Evolutionary conservation across 2,113 vertebrate species (phyloP), one percentile per base, ranked within the genome.

Genomic region (Arvicanthis niloticus): DNA sequence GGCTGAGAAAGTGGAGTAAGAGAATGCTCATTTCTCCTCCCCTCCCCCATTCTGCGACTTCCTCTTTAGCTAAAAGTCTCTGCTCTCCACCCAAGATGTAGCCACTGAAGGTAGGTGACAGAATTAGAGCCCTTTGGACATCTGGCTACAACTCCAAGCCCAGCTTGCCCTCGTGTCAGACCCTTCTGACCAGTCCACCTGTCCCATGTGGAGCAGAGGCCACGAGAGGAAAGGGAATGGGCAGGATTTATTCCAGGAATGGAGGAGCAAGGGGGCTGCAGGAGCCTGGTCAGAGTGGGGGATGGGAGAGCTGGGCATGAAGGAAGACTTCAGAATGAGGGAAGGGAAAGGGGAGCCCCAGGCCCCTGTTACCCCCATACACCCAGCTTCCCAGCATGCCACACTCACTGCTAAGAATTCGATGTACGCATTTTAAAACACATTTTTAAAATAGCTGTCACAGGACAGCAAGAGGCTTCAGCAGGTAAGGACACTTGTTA

Each of bases 1-100:
- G 4, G 2, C 4, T 26, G 19, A 34, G 95, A 95, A 96, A 70
- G 51, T 76, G 95, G 90, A 96, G 89, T 29, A 60, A 88, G 58
- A 72, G 51, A 0, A 0, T 13, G 10, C 24, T 40, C 3, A 26
- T 42, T 93, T 81, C 91, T 48, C 65, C 67, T 82, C 78, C 34
- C 81, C 17, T 0, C 4, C 5, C 29, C 34, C 29, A 0, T 21
- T 11, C 17, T 2, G 15, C 16, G 5, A 68, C 88, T 96, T 96
- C 88, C 91, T 80, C 26, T 16, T 11, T 13, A 29, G 53, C 34
- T 40, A 40, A 12, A 37, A 17, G 13, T 76, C 48, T 67, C 65
- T 65, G 31, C 34, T 73, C 1, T 24, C 10, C 2, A 9, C n/a
- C 3, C n/a, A 45, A 19, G n/a, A 31, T 51, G 37, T 1, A 17